Evolutionary conservation across 2,797 vertebrate species (phyloP), one percentile per base, ranked within the genome.

Genomic region (Sebastes minor): DNA sequence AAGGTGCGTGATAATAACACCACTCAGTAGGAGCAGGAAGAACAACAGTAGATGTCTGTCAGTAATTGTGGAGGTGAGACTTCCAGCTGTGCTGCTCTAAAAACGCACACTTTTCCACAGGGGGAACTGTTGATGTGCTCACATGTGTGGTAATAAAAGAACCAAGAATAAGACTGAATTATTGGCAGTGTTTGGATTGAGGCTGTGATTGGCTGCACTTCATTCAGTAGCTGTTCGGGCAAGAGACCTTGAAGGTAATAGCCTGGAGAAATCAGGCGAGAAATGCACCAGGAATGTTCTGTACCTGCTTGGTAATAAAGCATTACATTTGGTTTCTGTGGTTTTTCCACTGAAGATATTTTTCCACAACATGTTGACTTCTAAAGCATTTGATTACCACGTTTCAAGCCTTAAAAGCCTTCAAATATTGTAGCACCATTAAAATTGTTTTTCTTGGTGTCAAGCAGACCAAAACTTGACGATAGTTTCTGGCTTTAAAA

Each of bases 41-140:
- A 83, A 74, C n/a, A 74, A 49, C 75, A 71, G 23, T 23, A 66
- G 59, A 80, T 75, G 71, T 72, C 60, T 82, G 61, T 74, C 20
- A 27, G 61, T 87, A 83, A 90, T 83, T 88, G 59, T 78, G 13
- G 64, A 76, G 86, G 80, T 81, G 79, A 56, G 52, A 69, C 74
- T 68, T 74, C 64, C 80, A 85, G 81, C 86, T 86, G 83, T 73
- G 81, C 23, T 8, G 18, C 28, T 64, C 16, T 35, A 81, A 83
- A 76, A 74, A 75, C 14, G n/a, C 38, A 22, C 23, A 73, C 27
- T 85, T 82, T 85, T 74, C 57, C 66, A n/a, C 72, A 14, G 63
- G 71, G 52, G 23, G 23, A 77, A 72, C 55, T 52, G 61, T 56
- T 74, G 67, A 68, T 83, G 64, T 73, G 70, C 77, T 81, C 6